Evolutionary conservation across 2,888 invertebrate genomes (phyloP).

Genomic region (Panopea generosa): DNA sequence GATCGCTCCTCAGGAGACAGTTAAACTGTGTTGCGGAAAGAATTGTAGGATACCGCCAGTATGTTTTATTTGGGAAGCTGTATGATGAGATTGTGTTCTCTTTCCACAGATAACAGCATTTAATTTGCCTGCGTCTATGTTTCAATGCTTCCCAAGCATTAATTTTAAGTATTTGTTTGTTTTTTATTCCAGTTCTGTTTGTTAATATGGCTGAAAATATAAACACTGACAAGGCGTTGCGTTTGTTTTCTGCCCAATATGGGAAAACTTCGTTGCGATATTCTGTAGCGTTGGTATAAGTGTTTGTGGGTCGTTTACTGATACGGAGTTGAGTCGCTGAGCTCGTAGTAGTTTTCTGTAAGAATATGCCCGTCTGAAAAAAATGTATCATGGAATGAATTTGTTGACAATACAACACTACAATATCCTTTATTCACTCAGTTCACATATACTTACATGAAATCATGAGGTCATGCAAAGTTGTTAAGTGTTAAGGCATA

Average conservation of each 20-base stretch:
- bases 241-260: conserved; percentile 23
- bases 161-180: conserved; percentile 20
- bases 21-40: conserved; percentile 35
- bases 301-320: too few species aligned
- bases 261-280: not conserved
- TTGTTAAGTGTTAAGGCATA: too few species aligned
- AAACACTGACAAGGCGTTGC: conserved; percentile 11
- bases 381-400: too few species aligned
- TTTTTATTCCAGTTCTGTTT: not conserved
- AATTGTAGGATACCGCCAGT: conserved; percentile 12
- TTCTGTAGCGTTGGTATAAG: too few species aligned
- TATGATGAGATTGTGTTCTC: conserved; percentile 8
- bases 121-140: conserved; percentile 8
- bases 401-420: too few species aligned
- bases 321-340: too few species aligned
- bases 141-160: conserved; percentile 39
- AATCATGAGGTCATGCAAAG: too few species aligned
- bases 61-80: not conserved
- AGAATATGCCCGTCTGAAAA: too few species aligned
- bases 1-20: conserved; percentile 35
- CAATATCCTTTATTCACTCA: too few species aligned
- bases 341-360: too few species aligned
- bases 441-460: too few species aligned
- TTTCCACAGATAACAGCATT: conserved; percentile 39
- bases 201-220: conserved; percentile 25